These are phyloP conservation scores for Parazoanthus swiftii DNA, from an alignment of 92 coral and sea anemone genomes.

Conservation along the genomic window DNA sequence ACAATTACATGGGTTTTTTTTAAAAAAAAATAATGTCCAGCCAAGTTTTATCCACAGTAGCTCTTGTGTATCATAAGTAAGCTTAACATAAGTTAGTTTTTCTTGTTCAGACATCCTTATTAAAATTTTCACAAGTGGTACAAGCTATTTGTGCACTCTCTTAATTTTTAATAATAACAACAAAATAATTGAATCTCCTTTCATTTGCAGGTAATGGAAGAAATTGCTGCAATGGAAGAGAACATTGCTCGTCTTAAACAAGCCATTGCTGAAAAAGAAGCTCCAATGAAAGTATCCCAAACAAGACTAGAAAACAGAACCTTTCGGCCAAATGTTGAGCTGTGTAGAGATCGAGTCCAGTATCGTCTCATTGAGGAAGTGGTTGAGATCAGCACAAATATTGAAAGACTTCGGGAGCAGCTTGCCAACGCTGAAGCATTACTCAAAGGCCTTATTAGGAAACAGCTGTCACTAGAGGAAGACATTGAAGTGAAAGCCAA, in stretches of 20 bases:
- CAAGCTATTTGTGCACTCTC: too few relatives aligned
- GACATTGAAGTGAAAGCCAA: constrained; percentile 93
- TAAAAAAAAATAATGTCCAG: too few relatives aligned
- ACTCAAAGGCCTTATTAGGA: constrained; percentile 86
- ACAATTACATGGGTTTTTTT: too few relatives aligned
- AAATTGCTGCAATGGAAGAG: constrained; percentile 88
- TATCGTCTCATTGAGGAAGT: constrained; percentile 89
- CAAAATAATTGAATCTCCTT: background rate
- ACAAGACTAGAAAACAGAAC: constrained; percentile 95
- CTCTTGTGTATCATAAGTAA: too few relatives aligned
- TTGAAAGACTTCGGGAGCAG: constrained; percentile 78
- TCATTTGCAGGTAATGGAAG: constrained; percentile 76
- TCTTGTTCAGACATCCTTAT: too few relatives aligned
- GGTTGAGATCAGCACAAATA: constrained; percentile 80
- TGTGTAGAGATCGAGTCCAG: constrained; percentile 95
- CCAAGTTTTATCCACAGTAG: too few relatives aligned
- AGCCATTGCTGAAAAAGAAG: constrained; percentile 89
- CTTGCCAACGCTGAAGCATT: constrained; percentile 83
- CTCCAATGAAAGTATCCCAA: constrained; percentile 97
- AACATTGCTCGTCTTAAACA: constrained; percentile 84
- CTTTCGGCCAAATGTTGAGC: constrained; percentile 93
- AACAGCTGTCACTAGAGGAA: constrained; percentile 90
- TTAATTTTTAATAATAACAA: background rate
- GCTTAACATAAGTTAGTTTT: too few relatives aligned
- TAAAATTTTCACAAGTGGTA: too few relatives aligned